A percentile compares a stretch with the other conserved stretches of the same genome.
phyloP scores from a whole-genome alignment of 2,797 vertebrate species.

The Saxicola maurus region DNA sequence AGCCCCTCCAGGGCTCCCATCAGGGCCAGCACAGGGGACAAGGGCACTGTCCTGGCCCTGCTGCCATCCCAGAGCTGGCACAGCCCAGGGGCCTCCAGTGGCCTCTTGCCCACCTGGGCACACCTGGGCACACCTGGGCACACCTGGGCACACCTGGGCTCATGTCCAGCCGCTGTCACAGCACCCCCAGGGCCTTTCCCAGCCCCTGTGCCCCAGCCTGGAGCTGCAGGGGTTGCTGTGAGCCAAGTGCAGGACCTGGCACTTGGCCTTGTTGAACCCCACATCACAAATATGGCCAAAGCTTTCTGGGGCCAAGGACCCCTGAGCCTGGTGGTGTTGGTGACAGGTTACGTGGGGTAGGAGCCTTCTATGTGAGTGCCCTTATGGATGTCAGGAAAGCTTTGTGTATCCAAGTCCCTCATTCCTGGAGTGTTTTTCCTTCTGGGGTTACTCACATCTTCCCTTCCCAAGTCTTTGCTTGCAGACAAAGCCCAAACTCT shows the following conservation, averaged over 20 bases:
- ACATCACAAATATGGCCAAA: rapidly evolving
- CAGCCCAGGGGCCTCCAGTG: neutral
- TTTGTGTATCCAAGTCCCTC: rapidly evolving
- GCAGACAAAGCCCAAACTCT: rapidly evolving
- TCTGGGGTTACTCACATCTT: rapidly evolving
- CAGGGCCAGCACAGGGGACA: neutral
- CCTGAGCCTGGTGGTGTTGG: too few relatives aligned
- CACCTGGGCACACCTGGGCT: neutral
- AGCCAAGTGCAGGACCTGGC: neutral
- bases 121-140: neutral
- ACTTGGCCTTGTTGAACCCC: neutral
- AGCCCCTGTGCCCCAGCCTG: neutral
- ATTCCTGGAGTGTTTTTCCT: neutral
- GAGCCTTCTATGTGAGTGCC: too few relatives aligned
- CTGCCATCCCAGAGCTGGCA: neutral
- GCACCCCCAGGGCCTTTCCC: neutral
- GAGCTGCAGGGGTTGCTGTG: neutral
- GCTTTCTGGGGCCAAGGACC: neutral
- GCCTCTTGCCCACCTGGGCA: neutral
- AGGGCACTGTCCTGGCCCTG: neutral
- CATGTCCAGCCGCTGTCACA: rapidly evolving
- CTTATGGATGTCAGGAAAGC: rapidly evolving
- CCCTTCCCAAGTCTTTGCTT: neutral
- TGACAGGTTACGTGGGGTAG: rapidly evolving
- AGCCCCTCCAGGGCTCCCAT: neutral